phyloP scores from a whole-genome alignment of 1,140 invertebrate species.

The Zophobas atratus region DNA sequence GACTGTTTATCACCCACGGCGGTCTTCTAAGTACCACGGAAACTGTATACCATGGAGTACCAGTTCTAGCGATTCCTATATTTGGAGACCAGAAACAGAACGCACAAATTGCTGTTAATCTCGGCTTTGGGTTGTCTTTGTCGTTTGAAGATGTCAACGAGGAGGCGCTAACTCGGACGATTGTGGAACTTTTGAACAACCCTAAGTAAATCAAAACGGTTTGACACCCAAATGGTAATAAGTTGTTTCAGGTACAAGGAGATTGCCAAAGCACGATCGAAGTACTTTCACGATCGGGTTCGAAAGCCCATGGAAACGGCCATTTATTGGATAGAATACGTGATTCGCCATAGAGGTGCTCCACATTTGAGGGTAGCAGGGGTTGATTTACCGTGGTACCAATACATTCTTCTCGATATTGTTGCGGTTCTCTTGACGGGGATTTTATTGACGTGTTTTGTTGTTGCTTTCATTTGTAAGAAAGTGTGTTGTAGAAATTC shows the following conservation, averaged over 20 bases:
- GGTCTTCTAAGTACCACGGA: slow-evolving; percentile 72
- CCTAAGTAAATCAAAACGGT: slow-evolving; percentile 49
- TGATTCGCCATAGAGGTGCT: slow-evolving; percentile 72
- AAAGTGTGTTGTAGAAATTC: no score
- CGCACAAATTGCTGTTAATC: slow-evolving; percentile 63
- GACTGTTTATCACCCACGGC: slow-evolving; percentile 73
- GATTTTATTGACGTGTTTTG: neutral
- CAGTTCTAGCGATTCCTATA: slow-evolving; percentile 71
- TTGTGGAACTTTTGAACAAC: slow-evolving; percentile 61
- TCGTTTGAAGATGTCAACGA: slow-evolving; percentile 60
- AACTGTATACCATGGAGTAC: slow-evolving; percentile 70
- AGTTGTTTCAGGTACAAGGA: slow-evolving; percentile 50
- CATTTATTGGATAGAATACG: slow-evolving; percentile 68
- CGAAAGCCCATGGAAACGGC: slow-evolving; percentile 10
- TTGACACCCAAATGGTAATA: neutral
- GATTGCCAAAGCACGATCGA: slow-evolving; percentile 69
- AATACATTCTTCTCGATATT: slow-evolving; percentile 67
- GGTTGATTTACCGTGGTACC: slow-evolving; percentile 67
- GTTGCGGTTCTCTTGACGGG: slow-evolving; percentile 47
- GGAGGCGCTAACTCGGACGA: slow-evolving; percentile 55
- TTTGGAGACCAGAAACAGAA: slow-evolving; percentile 72
- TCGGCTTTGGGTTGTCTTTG: slow-evolving; percentile 64
- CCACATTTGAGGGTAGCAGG: slow-evolving; percentile 67
- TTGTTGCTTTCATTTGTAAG: no score
- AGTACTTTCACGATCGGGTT: slow-evolving; percentile 72